These are phyloP conservation scores for Lithophane semibrunnea DNA, from an alignment of 2,888 invertebrate genomes.

Conservation along the genomic window DNA sequence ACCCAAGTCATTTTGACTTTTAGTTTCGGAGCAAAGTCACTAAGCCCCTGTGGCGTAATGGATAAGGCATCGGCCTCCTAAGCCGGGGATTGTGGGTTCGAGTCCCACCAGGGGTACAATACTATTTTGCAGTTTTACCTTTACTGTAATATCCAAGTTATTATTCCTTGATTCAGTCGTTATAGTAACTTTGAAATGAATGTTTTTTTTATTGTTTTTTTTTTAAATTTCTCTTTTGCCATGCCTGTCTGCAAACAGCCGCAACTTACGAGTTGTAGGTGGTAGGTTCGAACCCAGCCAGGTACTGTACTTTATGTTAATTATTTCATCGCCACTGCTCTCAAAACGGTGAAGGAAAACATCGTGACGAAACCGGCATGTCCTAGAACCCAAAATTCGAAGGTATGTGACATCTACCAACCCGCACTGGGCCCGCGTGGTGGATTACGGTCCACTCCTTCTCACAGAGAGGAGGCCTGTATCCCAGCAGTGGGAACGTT, in stretches of 20 bases:
- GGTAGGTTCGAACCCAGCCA: no score
- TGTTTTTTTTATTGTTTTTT: no score
- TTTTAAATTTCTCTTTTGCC: not conserved
- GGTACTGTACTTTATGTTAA: no score
- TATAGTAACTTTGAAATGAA: no score
- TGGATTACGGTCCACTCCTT: not conserved
- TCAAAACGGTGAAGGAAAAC: not conserved
- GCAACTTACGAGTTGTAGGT: not conserved
- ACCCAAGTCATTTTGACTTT: accelerated
- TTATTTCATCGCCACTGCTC: not conserved
- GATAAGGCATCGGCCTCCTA: slow-evolving; percentile 95
- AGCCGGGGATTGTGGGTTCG: slow-evolving; percentile 95
- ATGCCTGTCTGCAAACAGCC: not conserved
- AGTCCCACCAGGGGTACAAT: slow-evolving; percentile 93
- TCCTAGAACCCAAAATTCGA: not conserved
- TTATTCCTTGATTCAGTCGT: no score
- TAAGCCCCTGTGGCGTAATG: slow-evolving; percentile 94
- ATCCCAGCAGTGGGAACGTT: no score
- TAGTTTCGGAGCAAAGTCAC: accelerated
- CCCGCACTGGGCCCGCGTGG: no score
- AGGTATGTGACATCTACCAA: not conserved
- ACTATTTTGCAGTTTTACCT: not conserved
- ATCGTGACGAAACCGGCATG: not conserved
- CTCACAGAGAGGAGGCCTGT: not conserved
- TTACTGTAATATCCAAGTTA: not conserved